Conservation (phyloP, 2,888 invertebrate genomes). For the Hyppa rectilinea region DNA sequence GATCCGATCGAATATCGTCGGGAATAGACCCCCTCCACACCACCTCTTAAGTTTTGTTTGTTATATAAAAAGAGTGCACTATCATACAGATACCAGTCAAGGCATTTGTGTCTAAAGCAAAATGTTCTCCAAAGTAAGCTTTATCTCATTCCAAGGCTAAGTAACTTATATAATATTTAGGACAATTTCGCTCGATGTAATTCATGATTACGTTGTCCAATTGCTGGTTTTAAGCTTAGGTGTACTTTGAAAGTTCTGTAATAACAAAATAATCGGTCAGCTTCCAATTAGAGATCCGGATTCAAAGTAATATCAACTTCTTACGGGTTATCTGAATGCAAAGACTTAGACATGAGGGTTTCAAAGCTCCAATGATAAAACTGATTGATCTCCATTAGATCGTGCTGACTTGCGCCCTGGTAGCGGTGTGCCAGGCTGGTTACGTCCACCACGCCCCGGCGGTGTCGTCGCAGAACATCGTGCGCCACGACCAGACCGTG, state of each 20-base stretch:
- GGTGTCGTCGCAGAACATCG: conserved; percentile 87
- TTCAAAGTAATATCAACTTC: not conserved
- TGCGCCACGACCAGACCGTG: conserved; percentile 82
- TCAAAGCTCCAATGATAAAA: not conserved
- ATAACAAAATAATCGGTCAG: conserved; percentile 13
- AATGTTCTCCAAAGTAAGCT: conserved; percentile 90
- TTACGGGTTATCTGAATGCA: not conserved
- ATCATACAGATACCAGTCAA: conserved; percentile 86
- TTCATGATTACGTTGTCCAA: conserved; percentile 68
- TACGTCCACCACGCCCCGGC: conserved; percentile 86
- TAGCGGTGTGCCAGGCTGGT: conserved; percentile 85
- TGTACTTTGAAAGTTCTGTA: conserved; percentile 42
- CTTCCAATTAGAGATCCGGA: not conserved
- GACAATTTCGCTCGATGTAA: conserved; percentile 69
- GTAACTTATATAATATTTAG: conserved; percentile 73
- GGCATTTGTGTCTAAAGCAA: conserved; percentile 86
- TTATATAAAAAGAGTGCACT: conserved; percentile 89
- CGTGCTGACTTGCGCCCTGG: conserved; percentile 79
- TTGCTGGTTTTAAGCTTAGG: conserved; percentile 54
- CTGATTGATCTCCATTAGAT: conserved; percentile 72
- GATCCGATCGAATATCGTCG: conserved; percentile 88
- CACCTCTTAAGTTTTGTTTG: conserved; percentile 85
- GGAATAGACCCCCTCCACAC: conserved; percentile 86
- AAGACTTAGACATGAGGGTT: not conserved
- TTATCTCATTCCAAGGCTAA: conserved; percentile 67